phyloP scores from a whole-genome alignment of 2,113 vertebrate genomes.

The Leucopternis melanops region DNA sequence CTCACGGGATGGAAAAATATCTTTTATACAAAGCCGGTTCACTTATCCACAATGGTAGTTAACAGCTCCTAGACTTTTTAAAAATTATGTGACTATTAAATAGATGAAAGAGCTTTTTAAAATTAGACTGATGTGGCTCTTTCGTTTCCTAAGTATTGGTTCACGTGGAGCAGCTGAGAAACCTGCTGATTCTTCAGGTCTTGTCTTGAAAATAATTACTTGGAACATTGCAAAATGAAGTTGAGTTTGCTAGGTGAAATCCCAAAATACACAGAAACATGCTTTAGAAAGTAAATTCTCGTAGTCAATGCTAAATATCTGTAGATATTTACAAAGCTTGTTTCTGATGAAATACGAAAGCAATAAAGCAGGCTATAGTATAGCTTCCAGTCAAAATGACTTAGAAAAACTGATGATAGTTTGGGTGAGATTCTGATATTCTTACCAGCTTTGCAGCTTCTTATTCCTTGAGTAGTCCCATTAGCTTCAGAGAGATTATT shows the following conservation, averaged over 20 bases:
- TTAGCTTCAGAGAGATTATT: conserved; percentile 11
- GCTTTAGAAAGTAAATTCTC: neutral
- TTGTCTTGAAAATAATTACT: neutral
- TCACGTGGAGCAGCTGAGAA: neutral
- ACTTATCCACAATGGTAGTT: neutral
- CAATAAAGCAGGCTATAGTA: neutral
- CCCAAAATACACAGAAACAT: neutral
- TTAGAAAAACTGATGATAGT: neutral
- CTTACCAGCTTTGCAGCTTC: conserved; percentile 7
- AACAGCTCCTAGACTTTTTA: neutral
- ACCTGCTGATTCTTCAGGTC: neutral
- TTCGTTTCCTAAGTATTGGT: neutral
- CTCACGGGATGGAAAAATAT: neutral
- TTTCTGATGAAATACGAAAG: neutral
- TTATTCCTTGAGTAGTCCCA: neutral
- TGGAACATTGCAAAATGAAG: neutral
- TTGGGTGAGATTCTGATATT: conserved; percentile 27
- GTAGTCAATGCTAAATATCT: neutral
- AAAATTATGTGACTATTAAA: neutral
- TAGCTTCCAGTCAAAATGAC: neutral
- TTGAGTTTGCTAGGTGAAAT: neutral
- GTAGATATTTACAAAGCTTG: neutral
- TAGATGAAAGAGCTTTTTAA: neutral
- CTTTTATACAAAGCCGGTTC: neutral
- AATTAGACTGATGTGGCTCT: neutral